Percentiles rank a stretch among this genome's conserved stretches.
These are phyloP conservation scores for Mormyrus iriodes DNA, from an alignment of 2,113 vertebrate genomes.

Conservation along the genomic window DNA sequence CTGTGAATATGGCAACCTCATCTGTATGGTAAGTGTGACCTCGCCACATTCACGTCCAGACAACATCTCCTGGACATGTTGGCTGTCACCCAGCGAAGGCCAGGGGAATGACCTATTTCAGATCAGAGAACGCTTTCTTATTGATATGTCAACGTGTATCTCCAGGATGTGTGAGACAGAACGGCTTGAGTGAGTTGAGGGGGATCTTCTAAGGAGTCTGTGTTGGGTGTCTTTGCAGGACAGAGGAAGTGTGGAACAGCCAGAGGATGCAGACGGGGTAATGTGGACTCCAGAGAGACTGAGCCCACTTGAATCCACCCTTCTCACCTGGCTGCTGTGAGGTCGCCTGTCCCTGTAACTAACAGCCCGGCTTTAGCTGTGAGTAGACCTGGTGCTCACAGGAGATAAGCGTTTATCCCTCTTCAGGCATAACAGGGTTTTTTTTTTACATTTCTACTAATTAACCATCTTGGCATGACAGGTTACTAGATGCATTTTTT, in stretches of 20 bases:
- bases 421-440: background rate
- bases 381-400: background rate
- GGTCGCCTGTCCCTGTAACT: background rate
- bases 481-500: background rate
- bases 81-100: background rate
- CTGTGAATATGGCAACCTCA: background rate
- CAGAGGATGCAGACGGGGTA: background rate
- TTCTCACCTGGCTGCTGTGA: conserved; percentile 3
- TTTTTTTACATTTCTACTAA: background rate
- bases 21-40: background rate
- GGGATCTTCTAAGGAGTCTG: background rate
- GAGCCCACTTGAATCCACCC: background rate
- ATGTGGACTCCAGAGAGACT: conserved; percentile 18
- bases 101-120: background rate
- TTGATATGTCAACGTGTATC: background rate
- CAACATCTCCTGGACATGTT: background rate
- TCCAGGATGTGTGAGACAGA: background rate
- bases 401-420: background rate
- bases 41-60: background rate
- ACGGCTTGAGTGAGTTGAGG: background rate
- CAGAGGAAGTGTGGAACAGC: background rate
- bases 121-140: background rate
- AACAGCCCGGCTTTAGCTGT: conserved; percentile 13
- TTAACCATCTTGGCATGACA: background rate
- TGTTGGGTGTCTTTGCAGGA: background rate